phyloP scores from a whole-genome alignment of 2,113 vertebrate genomes.

The Tachycineta bicolor region DNA sequence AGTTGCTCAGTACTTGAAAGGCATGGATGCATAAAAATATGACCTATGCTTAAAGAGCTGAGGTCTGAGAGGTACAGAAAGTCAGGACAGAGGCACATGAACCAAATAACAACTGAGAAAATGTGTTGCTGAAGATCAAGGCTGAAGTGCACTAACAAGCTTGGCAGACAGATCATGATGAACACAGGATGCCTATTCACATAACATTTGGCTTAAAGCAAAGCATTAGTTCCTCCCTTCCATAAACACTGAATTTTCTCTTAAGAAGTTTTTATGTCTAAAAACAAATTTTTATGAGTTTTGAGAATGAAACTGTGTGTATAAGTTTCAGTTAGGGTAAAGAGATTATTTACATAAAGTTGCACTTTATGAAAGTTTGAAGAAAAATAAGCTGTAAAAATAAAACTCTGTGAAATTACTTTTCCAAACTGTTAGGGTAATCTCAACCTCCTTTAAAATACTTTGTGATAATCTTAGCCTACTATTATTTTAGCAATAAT shows the following conservation, averaged over 20 bases:
- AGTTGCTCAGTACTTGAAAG: neutral
- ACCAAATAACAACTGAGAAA: neutral
- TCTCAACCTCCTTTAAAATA: neutral
- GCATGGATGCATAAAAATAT: neutral
- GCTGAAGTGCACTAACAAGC: neutral
- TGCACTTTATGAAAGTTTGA: neutral
- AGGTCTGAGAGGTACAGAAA: neutral
- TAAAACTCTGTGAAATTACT: neutral
- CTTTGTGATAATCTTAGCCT: neutral
- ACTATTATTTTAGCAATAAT: conserved; percentile 11
- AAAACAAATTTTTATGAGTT: neutral
- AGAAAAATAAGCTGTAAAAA: neutral
- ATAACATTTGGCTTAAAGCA: neutral
- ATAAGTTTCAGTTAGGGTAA: neutral
- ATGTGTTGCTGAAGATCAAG: neutral
- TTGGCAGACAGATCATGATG: neutral
- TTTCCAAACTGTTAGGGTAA: neutral
- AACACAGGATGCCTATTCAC: neutral
- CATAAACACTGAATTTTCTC: neutral
- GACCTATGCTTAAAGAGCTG: neutral
- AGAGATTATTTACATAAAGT: conserved; percentile 11
- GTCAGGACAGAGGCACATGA: neutral
- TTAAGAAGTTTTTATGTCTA: neutral
- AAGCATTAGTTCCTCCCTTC: neutral
- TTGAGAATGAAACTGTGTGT: neutral